phyloP scores from a whole-genome alignment of 1,140 invertebrate genomes.

The Drosophila carrolli region DNA sequence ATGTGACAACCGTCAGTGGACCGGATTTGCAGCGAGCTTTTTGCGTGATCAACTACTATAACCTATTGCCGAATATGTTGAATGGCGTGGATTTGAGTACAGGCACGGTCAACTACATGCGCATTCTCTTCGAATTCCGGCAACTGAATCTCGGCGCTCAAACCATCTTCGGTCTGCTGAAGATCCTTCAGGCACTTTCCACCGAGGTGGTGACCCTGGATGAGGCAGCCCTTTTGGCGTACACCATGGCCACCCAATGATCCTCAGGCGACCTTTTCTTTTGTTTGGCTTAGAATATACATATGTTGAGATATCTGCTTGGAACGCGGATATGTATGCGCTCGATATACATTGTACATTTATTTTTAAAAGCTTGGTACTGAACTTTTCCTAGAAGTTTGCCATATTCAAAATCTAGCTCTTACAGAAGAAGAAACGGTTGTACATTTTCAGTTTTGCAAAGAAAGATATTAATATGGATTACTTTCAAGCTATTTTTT shows the following conservation, averaged over 20 bases:
- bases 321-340: neutral
- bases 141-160: constrained; percentile 71
- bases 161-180: constrained; percentile 76
- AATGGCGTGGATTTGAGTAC: constrained; percentile 64
- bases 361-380: neutral
- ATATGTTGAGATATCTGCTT: neutral
- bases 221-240: constrained; percentile 28
- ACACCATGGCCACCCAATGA: constrained; percentile 25
- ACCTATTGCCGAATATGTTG: constrained; percentile 85
- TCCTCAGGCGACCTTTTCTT: neutral
- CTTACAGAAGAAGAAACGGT: too few relatives aligned
- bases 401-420: too few relatives aligned
- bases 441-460: too few relatives aligned
- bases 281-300: neutral
- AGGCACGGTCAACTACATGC: constrained; percentile 76
- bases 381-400: constrained; percentile 1
- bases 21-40: constrained; percentile 84
- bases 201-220: constrained; percentile 20
- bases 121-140: constrained; percentile 77
- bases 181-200: constrained; percentile 75
- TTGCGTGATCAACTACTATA: constrained; percentile 87
- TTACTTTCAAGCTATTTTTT: too few relatives aligned
- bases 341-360: constrained; percentile 1
- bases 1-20: constrained; percentile 58
- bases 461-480: too few relatives aligned